Conservation (phyloP, 2,888 invertebrate genomes). For the Ellobium chinense region DNA sequence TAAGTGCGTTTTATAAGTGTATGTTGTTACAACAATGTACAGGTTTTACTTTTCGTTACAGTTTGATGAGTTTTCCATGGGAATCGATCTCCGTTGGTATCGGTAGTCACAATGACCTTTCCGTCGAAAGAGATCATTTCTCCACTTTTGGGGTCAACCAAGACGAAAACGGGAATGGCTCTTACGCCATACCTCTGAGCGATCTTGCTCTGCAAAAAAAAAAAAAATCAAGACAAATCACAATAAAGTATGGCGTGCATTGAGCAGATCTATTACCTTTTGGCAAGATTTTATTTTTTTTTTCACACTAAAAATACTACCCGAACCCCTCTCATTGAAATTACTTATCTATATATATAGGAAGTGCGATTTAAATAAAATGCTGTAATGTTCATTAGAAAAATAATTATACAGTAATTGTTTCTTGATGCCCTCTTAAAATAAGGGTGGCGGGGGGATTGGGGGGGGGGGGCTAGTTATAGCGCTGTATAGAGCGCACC, state of each 20-base stretch:
- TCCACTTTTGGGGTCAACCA: constrained; percentile 52
- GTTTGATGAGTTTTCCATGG: constrained; percentile 49
- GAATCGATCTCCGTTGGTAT: constrained; percentile 41
- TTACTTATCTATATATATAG: neutral
- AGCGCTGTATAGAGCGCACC: too few relatives aligned
- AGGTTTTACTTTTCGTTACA: too few relatives aligned
- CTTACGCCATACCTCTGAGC: constrained; percentile 51
- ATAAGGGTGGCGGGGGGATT: too few relatives aligned
- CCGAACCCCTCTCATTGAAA: neutral
- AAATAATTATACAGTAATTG: too few relatives aligned
- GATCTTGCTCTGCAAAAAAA: constrained; percentile 47
- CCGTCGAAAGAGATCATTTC: constrained; percentile 37
- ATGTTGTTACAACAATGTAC: too few relatives aligned
- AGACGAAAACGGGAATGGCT: constrained; percentile 60
- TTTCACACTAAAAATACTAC: neutral
- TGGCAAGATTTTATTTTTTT: neutral
- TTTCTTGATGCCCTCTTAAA: too few relatives aligned
- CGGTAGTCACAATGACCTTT: constrained; percentile 32
- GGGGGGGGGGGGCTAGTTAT: too few relatives aligned
- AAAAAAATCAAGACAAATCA: neutral
- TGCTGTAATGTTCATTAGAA: too few relatives aligned
- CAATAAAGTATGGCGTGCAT: neutral
- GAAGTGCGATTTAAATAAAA: too few relatives aligned
- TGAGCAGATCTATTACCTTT: neutral
- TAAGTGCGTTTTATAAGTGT: too few relatives aligned